Evolutionary conservation across 2,888 invertebrate species (phyloP), one percentile per base, ranked within the genome.

Genomic region (Meloe dianella): DNA sequence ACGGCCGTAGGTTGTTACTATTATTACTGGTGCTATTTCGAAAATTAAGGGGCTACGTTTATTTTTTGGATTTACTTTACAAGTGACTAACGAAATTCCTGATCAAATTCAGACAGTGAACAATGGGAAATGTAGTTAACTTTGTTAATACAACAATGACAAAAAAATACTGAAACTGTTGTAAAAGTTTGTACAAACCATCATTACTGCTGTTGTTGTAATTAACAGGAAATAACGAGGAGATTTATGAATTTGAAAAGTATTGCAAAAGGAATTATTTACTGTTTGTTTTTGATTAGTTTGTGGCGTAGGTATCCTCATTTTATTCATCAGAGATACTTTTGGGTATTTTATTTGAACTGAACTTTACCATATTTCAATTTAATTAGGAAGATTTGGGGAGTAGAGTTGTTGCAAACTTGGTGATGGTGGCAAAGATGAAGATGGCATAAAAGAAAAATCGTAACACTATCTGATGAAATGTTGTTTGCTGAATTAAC

Each of bases 41-140:
- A 63, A 68, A 71, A 70, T 72, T 71, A 66, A 71, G 68, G 70
- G 72, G 27, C 54, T 51, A 70, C 69, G 71, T 74, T 74, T 73
- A 71, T 73, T 74, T 74, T 75, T 73, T 71, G 70, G 71, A 69
- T 68, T 68, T 68, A 63, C 59, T 70, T 72, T 72, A 72, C n/a
- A 69, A 32, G 7, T 32, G 7, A 32, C 32, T 32, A 41, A 41
- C 41, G 1, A 41, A 41, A 41, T 41, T 41, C n/a, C 41, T 41
- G 41, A 41, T n/a, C 41, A 41, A n/a, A 41, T n/a, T 32, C 32
- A 32, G 32, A 32, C n/a, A 35, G 12, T 35, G 12, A 35, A 35
- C 35, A 35, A 35, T n/a, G n/a, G 47, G 0, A 51, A 51, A 51
- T 51, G 6, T 10, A 51, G 47, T 51, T 51, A 51, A 51, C 47